Evolutionary conservation across 92 coral and sea anemone genomes (phyloP).

Genomic region (Epizoanthus ramosus): DNA sequence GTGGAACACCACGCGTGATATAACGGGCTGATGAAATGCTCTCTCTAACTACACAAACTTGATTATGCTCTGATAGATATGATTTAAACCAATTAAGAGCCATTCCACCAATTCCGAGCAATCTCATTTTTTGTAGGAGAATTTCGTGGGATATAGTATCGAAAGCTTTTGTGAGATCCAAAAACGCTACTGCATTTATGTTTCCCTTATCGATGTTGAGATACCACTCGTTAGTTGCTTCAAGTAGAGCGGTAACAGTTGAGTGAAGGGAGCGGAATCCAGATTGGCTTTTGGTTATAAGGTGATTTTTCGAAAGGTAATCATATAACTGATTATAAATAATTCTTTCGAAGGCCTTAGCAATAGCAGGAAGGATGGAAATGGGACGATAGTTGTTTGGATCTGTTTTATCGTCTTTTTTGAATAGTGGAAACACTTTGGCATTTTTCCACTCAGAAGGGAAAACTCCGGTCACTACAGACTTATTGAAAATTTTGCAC

Average conservation of each 20-base stretch:
- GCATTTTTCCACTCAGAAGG: no score
- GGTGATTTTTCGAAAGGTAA: background rate
- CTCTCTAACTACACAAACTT: background rate
- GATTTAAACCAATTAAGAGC: background rate
- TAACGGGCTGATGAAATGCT: constrained; percentile 12
- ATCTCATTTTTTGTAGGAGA: constrained; percentile 1
- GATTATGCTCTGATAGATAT: no score
- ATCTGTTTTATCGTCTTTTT: no score
- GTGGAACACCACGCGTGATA: background rate
- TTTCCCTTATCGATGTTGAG: background rate
- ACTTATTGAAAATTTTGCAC: background rate
- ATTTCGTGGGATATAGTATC: constrained; percentile 3
- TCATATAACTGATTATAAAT: constrained; percentile 11
- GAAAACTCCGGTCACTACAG: background rate
- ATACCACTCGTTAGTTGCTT: no score
- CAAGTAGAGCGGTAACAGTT: background rate
- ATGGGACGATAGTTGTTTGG: no score
- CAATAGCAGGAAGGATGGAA: no score
- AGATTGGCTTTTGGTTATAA: background rate
- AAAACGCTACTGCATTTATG: constrained; percentile 2
- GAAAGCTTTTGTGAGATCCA: constrained; percentile 9
- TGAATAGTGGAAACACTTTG: no score
- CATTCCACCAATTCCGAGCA: constrained; percentile 10
- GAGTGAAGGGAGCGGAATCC: constrained; percentile 6
- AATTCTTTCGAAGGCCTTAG: background rate